Evolutionary conservation across 2,113 vertebrate genomes (phyloP).

Genomic region (Hydropotes inermis): DNA sequence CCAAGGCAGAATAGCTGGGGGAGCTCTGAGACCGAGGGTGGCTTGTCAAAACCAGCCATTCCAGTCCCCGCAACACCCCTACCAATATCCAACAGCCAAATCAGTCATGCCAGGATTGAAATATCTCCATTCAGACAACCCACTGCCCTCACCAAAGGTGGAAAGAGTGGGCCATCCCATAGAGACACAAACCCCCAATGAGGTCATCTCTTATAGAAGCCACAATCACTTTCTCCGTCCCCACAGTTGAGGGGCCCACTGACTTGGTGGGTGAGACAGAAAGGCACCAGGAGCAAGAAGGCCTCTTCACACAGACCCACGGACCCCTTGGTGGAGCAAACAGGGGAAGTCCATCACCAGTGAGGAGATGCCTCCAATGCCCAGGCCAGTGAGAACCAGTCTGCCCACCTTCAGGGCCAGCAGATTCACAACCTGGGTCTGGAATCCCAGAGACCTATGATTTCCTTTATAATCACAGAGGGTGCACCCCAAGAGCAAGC

Average conservation of each 20-base stretch:
- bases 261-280: background rate
- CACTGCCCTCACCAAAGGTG: background rate
- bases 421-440: background rate
- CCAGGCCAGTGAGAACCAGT: background rate
- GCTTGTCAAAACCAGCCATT: background rate
- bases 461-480: background rate
- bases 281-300: background rate
- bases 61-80: background rate
- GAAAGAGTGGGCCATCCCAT: background rate
- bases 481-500: background rate
- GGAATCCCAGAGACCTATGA: background rate
- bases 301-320: background rate
- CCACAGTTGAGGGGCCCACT: background rate
- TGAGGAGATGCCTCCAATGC: background rate
- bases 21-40: background rate
- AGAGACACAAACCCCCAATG: background rate
- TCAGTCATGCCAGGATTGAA: slow-evolving; percentile 6
- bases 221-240: background rate
- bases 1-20: background rate
- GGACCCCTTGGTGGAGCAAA: background rate
- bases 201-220: background rate
- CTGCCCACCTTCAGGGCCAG: background rate
- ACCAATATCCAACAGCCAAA: background rate
- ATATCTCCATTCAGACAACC: slow-evolving; percentile 48
- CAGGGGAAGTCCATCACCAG: background rate